Evolutionary conservation across 1,140 invertebrate genomes (phyloP).

Genomic region (Battus philenor): DNA sequence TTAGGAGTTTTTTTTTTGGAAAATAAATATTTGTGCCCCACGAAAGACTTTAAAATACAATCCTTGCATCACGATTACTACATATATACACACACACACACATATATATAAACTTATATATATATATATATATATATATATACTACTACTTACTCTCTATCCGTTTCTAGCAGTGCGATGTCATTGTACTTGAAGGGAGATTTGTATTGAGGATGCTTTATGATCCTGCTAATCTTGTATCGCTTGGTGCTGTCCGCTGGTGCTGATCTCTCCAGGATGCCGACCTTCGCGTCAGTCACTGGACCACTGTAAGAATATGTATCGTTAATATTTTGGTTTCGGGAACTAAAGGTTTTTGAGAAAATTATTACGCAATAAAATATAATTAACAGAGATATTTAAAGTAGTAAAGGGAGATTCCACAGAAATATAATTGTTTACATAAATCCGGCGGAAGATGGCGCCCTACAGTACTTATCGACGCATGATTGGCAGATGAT

Average conservation of each 20-base stretch:
- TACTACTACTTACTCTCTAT: slow-evolving; percentile 21
- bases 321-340: too few species aligned
- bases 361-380: not conserved
- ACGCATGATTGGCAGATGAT: too few species aligned
- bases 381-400: not conserved
- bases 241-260: not conserved
- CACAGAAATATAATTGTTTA: not conserved
- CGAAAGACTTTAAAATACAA: too few species aligned
- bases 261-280: slow-evolving; percentile 20
- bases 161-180: slow-evolving; percentile 25
- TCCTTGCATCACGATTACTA: too few species aligned
- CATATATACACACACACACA: too few species aligned
- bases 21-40: too few species aligned
- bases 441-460: not conserved
- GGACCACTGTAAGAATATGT: slow-evolving; percentile 24
- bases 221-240: slow-evolving; percentile 21
- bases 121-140: too few species aligned
- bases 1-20: too few species aligned
- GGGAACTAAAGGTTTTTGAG: not conserved
- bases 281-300: slow-evolving; percentile 24
- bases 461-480: too few species aligned
- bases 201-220: slow-evolving; percentile 29
- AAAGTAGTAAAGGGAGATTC: not conserved
- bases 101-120: too few species aligned
- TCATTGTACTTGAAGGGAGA: slow-evolving; percentile 29